phyloP scores from a whole-genome alignment of 1,140 invertebrate genomes.

The Frieseomelitta varia region DNA sequence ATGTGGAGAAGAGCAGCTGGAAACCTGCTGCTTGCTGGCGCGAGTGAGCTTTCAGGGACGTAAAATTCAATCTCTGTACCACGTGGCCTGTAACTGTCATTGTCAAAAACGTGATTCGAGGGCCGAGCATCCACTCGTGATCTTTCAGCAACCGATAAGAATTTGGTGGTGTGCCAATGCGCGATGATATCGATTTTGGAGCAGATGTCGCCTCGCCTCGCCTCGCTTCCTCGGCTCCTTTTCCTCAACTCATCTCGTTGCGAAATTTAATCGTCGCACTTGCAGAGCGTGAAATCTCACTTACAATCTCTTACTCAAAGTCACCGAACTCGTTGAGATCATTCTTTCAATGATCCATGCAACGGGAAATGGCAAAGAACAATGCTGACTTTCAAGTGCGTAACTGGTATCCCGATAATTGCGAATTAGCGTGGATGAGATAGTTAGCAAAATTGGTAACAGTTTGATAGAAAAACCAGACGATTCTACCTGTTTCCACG shows the following conservation, averaged over 20 bases:
- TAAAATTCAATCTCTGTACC: conserved; percentile 32
- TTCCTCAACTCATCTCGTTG: not conserved
- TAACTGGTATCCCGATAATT: conserved; percentile 17
- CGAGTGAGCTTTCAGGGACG: conserved; percentile 38
- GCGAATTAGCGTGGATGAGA: not conserved
- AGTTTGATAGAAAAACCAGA: not conserved
- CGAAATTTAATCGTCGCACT: not conserved
- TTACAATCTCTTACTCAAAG: not conserved
- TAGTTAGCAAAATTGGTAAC: not conserved
- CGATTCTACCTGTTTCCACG: not conserved
- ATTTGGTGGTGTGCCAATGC: not conserved
- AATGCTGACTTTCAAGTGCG: not conserved
- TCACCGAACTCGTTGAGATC: not conserved
- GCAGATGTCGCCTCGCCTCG: not conserved
- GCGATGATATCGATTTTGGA: not conserved
- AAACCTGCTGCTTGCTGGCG: conserved; percentile 48
- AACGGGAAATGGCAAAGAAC: not conserved
- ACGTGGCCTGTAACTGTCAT: conserved; percentile 44
- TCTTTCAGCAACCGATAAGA: conserved; percentile 13
- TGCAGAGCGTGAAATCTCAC: not conserved
- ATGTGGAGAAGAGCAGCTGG: conserved; percentile 46
- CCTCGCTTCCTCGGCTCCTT: not conserved
- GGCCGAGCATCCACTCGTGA: not conserved
- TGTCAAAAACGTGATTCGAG: conserved; percentile 24
- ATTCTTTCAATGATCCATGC: not conserved